These are phyloP conservation scores for Fabriciana adippe DNA, from an alignment of 2,888 invertebrate species.

Conservation along the genomic window DNA sequence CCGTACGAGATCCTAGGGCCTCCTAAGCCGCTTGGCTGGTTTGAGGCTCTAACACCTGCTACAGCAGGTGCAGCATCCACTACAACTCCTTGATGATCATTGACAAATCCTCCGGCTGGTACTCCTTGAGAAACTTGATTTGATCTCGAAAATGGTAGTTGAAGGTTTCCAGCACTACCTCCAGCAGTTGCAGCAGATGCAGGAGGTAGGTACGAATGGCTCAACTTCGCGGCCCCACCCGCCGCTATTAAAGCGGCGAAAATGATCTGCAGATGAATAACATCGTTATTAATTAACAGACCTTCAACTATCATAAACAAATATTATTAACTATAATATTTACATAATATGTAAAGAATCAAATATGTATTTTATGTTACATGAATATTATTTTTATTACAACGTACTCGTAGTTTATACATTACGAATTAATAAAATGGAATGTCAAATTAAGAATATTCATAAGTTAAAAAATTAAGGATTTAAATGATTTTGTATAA, in stretches of 20 bases:
- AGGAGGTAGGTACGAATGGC: constrained; percentile 66
- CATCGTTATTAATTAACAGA: not conserved
- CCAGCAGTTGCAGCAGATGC: constrained; percentile 62
- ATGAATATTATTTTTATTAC: too few species aligned
- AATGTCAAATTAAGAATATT: too few species aligned
- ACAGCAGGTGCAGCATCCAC: constrained; percentile 67
- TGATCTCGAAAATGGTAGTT: constrained; percentile 49
- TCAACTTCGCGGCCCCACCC: constrained; percentile 65
- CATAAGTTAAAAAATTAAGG: too few species aligned
- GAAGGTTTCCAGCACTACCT: constrained; percentile 58
- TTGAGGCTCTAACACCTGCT: constrained; percentile 62
- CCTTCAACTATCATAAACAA: constrained; percentile 7
- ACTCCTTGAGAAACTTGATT: constrained; percentile 34
- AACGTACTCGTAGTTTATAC: too few species aligned
- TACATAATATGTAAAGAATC: too few species aligned
- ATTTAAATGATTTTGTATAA: too few species aligned
- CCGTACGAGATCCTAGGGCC: constrained; percentile 64
- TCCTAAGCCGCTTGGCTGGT: constrained; percentile 61
- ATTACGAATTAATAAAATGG: too few species aligned
- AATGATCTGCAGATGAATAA: constrained; percentile 53
- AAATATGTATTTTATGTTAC: too few species aligned
- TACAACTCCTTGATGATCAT: constrained; percentile 70
- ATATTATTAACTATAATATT: too few species aligned
- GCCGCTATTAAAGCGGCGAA: constrained; percentile 67
- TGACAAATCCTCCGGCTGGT: constrained; percentile 64